These are phyloP conservation scores for Sycophila sp. DNA, from an alignment of 1,140 invertebrate species.

Conservation along the genomic window DNA sequence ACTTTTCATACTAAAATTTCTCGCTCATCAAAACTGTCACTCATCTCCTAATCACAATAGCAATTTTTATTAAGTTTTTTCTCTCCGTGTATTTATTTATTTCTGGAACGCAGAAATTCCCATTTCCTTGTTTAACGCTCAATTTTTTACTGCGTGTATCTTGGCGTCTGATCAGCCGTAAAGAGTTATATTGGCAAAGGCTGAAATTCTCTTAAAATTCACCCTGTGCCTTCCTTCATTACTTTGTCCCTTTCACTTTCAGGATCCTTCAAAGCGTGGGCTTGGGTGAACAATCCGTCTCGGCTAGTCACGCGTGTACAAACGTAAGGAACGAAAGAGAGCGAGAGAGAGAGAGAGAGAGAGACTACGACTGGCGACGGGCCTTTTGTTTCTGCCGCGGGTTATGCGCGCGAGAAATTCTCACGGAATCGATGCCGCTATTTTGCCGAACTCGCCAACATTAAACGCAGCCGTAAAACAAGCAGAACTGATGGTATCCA, in stretches of 20 bases:
- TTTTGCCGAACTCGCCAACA: conserved; percentile 12
- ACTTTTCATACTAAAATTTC: too few species aligned
- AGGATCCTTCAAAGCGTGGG: neutral
- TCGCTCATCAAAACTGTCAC: too few species aligned
- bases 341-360: neutral
- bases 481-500: neutral
- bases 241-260: conserved; percentile 24
- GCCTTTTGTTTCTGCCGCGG: conserved; percentile 11
- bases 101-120: too few species aligned
- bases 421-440: conserved; percentile 15
- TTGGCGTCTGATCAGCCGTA: neutral
- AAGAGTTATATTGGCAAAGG: neutral
- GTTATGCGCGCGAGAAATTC: conserved; percentile 18
- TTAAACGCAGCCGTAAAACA: neutral
- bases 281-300: too few species aligned
- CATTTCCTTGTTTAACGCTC: too few species aligned
- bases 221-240: too few species aligned
- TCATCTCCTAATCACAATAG: too few species aligned
- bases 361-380: neutral
- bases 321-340: too few species aligned
- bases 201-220: neutral
- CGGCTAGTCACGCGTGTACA: neutral
- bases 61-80: too few species aligned
- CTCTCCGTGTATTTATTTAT: too few species aligned
- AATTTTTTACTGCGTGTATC: neutral